Conservation (phyloP, 2,888 invertebrate genomes). For the Isotomurus palustris region DNA sequence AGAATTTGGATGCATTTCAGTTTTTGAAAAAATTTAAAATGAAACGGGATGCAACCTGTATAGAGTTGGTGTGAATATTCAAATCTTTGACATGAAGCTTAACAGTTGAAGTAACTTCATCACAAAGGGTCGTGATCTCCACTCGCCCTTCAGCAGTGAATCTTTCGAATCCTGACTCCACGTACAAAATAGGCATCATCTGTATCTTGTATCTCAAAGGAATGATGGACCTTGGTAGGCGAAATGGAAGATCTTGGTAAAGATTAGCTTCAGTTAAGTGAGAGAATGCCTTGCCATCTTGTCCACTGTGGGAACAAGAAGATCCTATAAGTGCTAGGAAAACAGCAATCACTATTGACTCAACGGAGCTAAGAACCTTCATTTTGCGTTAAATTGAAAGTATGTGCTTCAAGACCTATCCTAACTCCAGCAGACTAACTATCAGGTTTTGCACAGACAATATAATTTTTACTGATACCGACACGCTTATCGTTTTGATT, state of each 20-base stretch:
- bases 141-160: constrained; percentile 36
- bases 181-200: constrained; percentile 34
- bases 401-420: too few species aligned
- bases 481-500: too few species aligned
- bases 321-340: too few species aligned
- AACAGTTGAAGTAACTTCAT: constrained; percentile 23
- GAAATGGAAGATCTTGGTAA: constrained; percentile 5
- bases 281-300: background rate
- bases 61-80: constrained; percentile 8
- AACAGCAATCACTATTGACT: too few species aligned
- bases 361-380: too few species aligned
- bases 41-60: too few species aligned
- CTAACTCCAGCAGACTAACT: too few species aligned
- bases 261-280: background rate
- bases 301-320: too few species aligned
- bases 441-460: too few species aligned
- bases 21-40: background rate
- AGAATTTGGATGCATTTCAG: background rate
- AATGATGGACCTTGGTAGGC: constrained; percentile 26
- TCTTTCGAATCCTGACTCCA: constrained; percentile 16
- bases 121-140: constrained; percentile 27
- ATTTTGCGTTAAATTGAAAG: too few species aligned
- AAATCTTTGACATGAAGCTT: constrained; percentile 31
- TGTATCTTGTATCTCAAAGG: constrained; percentile 28
- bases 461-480: too few species aligned